Evolutionary conservation across 2,113 vertebrate species (phyloP).

Genomic region (Alethe castanea): DNA sequence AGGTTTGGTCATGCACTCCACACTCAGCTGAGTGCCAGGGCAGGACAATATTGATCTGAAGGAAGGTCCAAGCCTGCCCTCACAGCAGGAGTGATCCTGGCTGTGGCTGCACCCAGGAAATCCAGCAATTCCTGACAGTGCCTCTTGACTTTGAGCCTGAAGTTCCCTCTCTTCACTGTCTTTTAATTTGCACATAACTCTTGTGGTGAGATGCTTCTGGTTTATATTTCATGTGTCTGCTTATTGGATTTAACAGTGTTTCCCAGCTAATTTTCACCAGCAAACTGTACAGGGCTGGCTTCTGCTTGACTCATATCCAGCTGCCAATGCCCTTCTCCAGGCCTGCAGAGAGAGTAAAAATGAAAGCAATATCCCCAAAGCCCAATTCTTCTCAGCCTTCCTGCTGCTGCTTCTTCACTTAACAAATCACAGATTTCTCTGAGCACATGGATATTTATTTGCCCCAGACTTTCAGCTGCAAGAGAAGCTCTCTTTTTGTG

Average conservation of each 20-base stretch:
- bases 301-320: background rate
- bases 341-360: background rate
- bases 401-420: background rate
- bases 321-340: background rate
- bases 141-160: background rate
- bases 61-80: background rate
- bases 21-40: background rate
- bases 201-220: background rate
- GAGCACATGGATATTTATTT: background rate
- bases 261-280: background rate
- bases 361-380: background rate
- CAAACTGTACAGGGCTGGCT: background rate
- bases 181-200: background rate
- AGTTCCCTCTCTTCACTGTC: background rate
- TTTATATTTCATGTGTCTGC: background rate
- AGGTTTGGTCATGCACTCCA: background rate
- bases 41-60: background rate
- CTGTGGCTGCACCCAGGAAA: background rate
- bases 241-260: background rate
- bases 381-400: background rate
- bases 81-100: background rate
- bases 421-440: background rate
- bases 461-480: background rate
- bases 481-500: background rate
- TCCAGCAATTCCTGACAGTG: accelerated